These are phyloP conservation scores for Neoaliturus tenellus DNA, from an alignment of 2,888 invertebrate species.

Conservation along the genomic window DNA sequence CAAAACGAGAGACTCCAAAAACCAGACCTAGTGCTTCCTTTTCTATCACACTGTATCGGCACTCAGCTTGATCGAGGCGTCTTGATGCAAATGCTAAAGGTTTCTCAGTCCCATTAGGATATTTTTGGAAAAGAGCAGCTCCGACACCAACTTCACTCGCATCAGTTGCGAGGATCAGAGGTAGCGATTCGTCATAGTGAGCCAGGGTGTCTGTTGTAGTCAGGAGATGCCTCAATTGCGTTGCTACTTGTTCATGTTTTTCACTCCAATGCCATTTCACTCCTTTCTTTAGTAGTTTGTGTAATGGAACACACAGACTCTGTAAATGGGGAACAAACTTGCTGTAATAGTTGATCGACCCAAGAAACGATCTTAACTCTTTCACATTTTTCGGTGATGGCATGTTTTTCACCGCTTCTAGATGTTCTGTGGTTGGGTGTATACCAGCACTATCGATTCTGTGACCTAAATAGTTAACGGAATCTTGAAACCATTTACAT, in stretches of 20 bases:
- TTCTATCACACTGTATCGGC: constrained; percentile 48
- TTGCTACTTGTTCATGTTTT: not conserved
- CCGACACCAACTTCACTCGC: constrained; percentile 46
- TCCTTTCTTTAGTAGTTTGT: constrained; percentile 20
- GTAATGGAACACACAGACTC: constrained; percentile 1
- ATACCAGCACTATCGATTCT: not conserved
- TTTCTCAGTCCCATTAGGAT: constrained; percentile 33
- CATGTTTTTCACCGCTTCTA: constrained; percentile 10
- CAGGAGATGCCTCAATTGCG: constrained; percentile 20
- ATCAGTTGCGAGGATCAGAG: constrained; percentile 34
- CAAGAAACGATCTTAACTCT: constrained; percentile 20
- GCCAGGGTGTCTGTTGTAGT: not conserved
- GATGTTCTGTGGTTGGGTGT: constrained; percentile 9
- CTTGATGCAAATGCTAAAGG: constrained; percentile 28
- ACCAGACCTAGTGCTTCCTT: no score
- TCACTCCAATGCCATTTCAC: not conserved
- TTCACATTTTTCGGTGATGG: not conserved
- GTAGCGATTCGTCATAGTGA: constrained; percentile 17
- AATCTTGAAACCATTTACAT: no score
- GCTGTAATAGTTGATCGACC: constrained; percentile 32
- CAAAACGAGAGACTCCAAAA: no score
- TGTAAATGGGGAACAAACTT: constrained; percentile 44
- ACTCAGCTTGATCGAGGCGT: not conserved
- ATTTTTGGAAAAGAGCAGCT: constrained; percentile 40
- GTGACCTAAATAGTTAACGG: not conserved